These are phyloP conservation scores for Urocynchramus pylzowi DNA, from an alignment of 2,113 vertebrate genomes.

Conservation along the genomic window DNA sequence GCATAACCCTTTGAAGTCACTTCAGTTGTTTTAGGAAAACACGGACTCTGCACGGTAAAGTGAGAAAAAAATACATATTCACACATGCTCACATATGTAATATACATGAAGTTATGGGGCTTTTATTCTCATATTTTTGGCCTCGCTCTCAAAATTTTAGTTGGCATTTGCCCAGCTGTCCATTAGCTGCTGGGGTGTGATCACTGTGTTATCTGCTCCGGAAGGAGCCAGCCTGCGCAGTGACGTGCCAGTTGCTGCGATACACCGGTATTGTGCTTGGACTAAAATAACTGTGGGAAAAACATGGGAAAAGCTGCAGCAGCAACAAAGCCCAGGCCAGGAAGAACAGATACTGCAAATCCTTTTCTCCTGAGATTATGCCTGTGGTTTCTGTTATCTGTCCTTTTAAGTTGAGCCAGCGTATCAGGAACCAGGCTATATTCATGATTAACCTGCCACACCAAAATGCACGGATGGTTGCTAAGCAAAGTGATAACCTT, in stretches of 20 bases:
- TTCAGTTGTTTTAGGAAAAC: neutral
- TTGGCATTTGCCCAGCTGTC: neutral
- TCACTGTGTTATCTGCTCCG: neutral
- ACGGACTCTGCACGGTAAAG: neutral
- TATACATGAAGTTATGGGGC: neutral
- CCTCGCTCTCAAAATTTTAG: neutral
- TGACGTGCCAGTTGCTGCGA: neutral
- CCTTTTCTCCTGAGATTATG: neutral
- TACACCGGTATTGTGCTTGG: neutral
- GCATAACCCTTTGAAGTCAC: neutral
- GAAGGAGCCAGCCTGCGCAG: neutral
- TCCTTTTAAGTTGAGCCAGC: neutral
- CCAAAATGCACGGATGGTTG: neutral
- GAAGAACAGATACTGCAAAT: slow-evolving; percentile 25
- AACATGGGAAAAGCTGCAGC: neutral
- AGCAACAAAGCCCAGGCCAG: slow-evolving; percentile 2
- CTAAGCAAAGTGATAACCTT: neutral
- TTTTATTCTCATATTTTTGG: neutral
- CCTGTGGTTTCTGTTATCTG: neutral
- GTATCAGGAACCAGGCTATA: neutral
- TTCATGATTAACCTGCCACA: neutral
- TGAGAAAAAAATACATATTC: neutral
- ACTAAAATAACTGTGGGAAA: neutral
- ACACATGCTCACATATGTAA: neutral
- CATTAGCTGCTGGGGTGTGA: neutral